These are phyloP conservation scores for Drosophila falleni DNA, from an alignment of 2,888 invertebrate species.

Conservation along the genomic window DNA sequence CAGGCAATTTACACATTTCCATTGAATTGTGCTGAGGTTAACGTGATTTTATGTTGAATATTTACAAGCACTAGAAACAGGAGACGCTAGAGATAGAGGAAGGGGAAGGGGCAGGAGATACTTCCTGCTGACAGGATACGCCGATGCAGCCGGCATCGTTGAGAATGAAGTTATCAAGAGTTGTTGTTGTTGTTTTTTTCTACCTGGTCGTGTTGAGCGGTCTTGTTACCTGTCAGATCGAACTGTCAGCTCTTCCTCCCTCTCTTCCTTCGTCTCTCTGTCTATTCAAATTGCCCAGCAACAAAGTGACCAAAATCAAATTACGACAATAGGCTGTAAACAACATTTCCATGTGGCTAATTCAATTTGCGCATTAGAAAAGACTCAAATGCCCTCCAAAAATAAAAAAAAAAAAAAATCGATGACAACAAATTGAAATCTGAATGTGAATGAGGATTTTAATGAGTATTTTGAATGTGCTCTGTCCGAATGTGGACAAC, in stretches of 20 bases:
- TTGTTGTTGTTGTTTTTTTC: not conserved
- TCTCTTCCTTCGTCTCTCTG: not conserved
- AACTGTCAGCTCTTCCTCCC: constrained; percentile 15
- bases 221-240: constrained; percentile 78
- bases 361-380: constrained; percentile 70
- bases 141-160: constrained; percentile 37
- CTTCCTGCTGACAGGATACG: constrained; percentile 61
- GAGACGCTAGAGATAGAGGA: constrained; percentile 6
- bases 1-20: constrained; percentile 41
- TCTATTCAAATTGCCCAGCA: not conserved
- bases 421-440: constrained; percentile 13
- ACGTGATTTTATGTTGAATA: constrained; percentile 31
- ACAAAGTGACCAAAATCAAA: constrained; percentile 52
- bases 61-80: constrained; percentile 15
- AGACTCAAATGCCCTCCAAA: constrained; percentile 3
- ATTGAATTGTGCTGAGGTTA: constrained; percentile 25
- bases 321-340: constrained; percentile 37
- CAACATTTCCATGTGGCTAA: constrained; percentile 61
- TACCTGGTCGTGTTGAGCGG: constrained; percentile 33
- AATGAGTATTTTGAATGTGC: constrained; percentile 13
- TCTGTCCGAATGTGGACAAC: constrained; percentile 13
- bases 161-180: constrained; percentile 50
- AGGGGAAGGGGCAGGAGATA: constrained; percentile 2
- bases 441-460: constrained; percentile 30
- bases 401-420: not conserved